Conservation (phyloP, 2,113 vertebrate genomes). For the Leucopternis melanops region DNA sequence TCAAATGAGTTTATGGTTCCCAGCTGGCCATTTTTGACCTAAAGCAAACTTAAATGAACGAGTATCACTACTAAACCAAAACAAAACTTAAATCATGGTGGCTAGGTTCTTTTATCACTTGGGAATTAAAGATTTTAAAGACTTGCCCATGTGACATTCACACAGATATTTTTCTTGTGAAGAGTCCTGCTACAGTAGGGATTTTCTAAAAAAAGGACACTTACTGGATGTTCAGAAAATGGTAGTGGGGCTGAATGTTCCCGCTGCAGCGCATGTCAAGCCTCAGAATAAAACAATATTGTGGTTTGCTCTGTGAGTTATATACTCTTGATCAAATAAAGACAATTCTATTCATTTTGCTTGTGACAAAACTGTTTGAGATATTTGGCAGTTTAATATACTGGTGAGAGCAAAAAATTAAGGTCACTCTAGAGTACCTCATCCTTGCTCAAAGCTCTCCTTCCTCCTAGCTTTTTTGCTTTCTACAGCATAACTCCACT, state of each 20-base stretch:
- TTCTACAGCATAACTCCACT: neutral
- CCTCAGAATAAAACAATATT: neutral
- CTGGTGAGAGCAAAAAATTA: neutral
- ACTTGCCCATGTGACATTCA: rapidly evolving
- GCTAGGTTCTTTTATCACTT: neutral
- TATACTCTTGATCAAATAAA: neutral
- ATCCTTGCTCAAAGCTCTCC: neutral
- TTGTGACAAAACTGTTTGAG: neutral
- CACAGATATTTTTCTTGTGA: neutral
- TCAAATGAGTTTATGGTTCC: neutral
- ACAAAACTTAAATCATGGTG: neutral
- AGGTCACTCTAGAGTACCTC: neutral
- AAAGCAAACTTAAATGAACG: neutral
- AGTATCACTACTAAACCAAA: neutral
- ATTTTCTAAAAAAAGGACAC: neutral
- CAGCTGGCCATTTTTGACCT: neutral
- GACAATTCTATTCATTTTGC: neutral
- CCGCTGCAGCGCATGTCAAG: neutral
- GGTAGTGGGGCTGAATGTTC: neutral
- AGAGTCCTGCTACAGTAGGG: neutral
- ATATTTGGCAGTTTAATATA: neutral
- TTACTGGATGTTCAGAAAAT: neutral
- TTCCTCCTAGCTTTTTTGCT: neutral
- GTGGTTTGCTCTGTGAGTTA: neutral
- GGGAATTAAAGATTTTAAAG: neutral